A percentile compares a stretch with the other conserved stretches of the same genome.
These are phyloP conservation scores for Hippocampus zosterae DNA, from an alignment of 2,113 vertebrate species.

Conservation along the genomic window DNA sequence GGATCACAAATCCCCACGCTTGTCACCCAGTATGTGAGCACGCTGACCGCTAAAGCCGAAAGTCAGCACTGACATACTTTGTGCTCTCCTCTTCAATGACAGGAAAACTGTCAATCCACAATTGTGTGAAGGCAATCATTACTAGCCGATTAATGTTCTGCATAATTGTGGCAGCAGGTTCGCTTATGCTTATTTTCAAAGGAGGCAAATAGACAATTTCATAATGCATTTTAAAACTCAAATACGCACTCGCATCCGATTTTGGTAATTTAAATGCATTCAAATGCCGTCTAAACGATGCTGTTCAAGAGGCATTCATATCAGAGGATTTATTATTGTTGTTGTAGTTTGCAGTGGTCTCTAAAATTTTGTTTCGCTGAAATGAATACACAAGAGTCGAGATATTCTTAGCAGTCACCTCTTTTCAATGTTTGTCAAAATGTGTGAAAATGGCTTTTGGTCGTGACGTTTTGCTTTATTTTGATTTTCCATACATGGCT, in stretches of 20 bases:
- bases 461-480: not conserved
- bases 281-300: not conserved
- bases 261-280: not conserved
- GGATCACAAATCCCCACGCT: not conserved
- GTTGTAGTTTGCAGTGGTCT: not conserved
- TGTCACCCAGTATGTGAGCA: not conserved
- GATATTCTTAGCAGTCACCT: no score
- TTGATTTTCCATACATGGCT: not conserved
- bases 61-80: conserved; percentile 1
- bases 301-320: not conserved
- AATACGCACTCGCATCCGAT: no score
- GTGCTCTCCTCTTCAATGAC: not conserved
- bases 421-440: not conserved
- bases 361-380: no score
- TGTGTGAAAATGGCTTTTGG: not conserved
- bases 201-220: not conserved
- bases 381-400: no score
- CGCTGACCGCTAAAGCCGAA: not conserved
- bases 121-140: not conserved
- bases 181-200: no score
- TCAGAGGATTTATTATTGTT: not conserved
- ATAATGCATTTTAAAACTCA: not conserved
- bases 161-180: not conserved
- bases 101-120: not conserved
- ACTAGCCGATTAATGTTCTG: not conserved